A percentile compares a stretch with the other conserved stretches of the same genome.
Conservation (phyloP, 2,888 invertebrate genomes). For the Stictocephala bisonia region DNA sequence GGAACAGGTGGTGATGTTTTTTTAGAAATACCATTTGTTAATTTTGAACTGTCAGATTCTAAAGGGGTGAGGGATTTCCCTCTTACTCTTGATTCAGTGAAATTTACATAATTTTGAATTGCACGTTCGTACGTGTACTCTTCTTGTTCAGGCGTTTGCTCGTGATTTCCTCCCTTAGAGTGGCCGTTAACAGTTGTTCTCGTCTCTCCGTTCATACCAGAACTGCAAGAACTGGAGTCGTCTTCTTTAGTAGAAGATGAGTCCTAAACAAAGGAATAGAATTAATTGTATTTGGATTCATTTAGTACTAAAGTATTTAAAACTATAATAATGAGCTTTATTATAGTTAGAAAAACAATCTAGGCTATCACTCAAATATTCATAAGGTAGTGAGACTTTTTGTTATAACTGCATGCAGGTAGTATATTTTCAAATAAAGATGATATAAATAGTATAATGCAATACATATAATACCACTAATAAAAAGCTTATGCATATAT, state of each 20-base stretch:
- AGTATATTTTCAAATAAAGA: too few species aligned
- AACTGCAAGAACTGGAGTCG: constrained; percentile 18
- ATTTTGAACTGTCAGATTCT: constrained; percentile 60
- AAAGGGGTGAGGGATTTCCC: constrained; percentile 62
- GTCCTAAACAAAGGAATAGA: too few species aligned
- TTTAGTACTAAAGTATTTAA: too few species aligned
- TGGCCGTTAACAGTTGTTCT: constrained; percentile 45
- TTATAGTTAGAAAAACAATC: too few species aligned
- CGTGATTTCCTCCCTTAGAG: neutral
- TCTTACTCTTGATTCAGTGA: constrained; percentile 70
- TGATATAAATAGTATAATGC: too few species aligned
- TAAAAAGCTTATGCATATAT: too few species aligned
- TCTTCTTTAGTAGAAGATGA: constrained; percentile 10
- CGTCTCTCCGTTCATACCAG: constrained; percentile 48
- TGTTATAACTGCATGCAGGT: too few species aligned
- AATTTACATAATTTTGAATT: constrained; percentile 85
- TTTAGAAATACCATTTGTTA: constrained; percentile 36
- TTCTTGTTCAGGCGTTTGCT: constrained; percentile 74
- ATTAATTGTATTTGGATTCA: too few species aligned
- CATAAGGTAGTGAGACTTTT: too few species aligned
- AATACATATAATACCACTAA: too few species aligned
- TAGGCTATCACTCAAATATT: too few species aligned
- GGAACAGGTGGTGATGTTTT: constrained; percentile 56
- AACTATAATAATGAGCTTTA: too few species aligned
- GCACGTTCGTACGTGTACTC: constrained; percentile 91